Evolutionary conservation across 2,797 vertebrate genomes (phyloP), one percentile per base, ranked within the genome.

Genomic region (Tolypeutes matacus): DNA sequence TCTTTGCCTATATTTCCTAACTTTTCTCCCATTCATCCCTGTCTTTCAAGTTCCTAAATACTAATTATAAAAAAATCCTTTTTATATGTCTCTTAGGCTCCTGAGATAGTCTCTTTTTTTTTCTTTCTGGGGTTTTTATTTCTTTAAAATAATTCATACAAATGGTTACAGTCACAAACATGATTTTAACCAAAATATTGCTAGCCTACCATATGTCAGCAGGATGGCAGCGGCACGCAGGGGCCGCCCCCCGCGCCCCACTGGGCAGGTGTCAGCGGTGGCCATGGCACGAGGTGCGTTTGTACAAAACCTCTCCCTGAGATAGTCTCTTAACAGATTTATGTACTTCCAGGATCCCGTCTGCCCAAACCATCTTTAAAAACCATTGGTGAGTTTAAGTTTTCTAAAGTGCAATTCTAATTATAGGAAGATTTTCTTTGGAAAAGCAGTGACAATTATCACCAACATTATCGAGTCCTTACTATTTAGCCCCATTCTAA

Each of bases 131-230:
- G 98, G 97, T 97, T 99, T 99, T 99, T 99, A 99, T 99, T 99
- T 99, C 98, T 98, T 99, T 99, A 99, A 99, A 99, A 99, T 99
- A 99, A 99, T 99, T 99, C 99, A 99, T 99, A 99, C 99, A 99
- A 99, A 99, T 99, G 99, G 99, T 99, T 99, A 99, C 99, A 99
- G 99, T 99, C 99, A 99, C 99, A 99, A 99, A 99, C 99, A 99
- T 99, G 99, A 99, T 99, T 99, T 99, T 99, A 99, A 99, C 99
- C 99, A 99, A 99, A 99, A 99, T 99, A 99, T 99, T 99, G 99
- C 99, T 99, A 99, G 99, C 99, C 99, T 99, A 99, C 99, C 99
- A 99, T n/a, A n/a, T 99, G 99, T 99, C 99, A 99, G 99, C 99
- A 99, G 99, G 98, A 99, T 98, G 98, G 99, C 99, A 98, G 98